Evolutionary conservation across 2,797 vertebrate genomes (phyloP).

Genomic region (Chaunax sp.): DNA sequence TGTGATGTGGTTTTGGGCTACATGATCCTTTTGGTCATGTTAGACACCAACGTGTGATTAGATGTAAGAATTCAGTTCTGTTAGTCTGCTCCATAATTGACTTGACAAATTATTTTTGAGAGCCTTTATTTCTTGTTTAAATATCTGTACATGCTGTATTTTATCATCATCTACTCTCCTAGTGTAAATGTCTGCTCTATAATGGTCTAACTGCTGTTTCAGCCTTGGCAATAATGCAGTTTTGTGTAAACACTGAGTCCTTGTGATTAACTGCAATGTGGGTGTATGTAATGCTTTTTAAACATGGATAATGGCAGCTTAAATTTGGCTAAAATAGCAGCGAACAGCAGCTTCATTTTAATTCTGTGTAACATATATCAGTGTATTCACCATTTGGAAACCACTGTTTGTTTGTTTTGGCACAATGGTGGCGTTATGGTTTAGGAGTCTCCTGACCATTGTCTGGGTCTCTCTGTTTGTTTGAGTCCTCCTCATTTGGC

Average conservation of each 20-base stretch:
- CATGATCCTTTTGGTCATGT: too few species aligned
- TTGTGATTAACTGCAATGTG: slow-evolving; percentile 11
- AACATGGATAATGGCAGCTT: slow-evolving; percentile 1
- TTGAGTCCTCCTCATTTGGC: slow-evolving; percentile 46
- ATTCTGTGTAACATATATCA: background rate
- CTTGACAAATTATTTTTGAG: too few species aligned
- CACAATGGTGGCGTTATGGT: background rate
- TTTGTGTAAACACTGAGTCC: background rate
- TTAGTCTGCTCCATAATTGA: too few species aligned
- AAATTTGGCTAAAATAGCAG: slow-evolving; percentile 1
- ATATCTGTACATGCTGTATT: too few species aligned
- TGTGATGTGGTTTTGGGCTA: too few species aligned
- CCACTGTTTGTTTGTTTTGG: background rate
- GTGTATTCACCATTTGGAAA: slow-evolving; percentile 12
- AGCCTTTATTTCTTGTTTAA: too few species aligned
- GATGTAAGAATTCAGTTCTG: too few species aligned
- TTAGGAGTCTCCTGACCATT: slow-evolving; percentile 20
- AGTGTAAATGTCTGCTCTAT: background rate
- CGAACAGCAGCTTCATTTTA: background rate
- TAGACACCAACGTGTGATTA: too few species aligned
- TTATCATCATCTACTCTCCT: too few species aligned
- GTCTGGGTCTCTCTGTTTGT: slow-evolving; percentile 27
- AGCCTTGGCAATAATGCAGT: background rate
- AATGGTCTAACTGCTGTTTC: background rate
- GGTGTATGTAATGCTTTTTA: background rate